A percentile compares a stretch with the other conserved stretches of the same genome.
phyloP scores from a whole-genome alignment of 2,888 invertebrate genomes.

The Hydroisotoma schaefferi region DNA sequence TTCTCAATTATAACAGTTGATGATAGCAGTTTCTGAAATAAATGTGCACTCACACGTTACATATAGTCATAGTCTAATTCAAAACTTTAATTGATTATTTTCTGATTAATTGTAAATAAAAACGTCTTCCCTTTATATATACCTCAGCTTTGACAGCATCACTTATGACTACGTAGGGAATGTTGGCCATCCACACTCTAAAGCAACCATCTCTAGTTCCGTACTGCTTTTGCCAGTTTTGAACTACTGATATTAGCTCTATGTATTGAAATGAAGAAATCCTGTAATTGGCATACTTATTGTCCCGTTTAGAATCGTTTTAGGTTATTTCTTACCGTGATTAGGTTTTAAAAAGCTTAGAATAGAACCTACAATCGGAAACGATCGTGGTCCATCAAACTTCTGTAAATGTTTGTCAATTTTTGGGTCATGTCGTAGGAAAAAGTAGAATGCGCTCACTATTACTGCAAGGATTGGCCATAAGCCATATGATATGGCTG shows the following conservation, averaged over 20 bases:
- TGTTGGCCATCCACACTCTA: constrained; percentile 22
- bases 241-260: too few species aligned
- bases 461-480: neutral
- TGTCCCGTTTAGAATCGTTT: too few species aligned
- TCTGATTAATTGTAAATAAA: neutral
- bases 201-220: too few species aligned
- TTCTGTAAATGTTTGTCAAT: constrained; percentile 13
- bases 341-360: constrained; percentile 17
- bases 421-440: constrained; percentile 7
- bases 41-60: neutral
- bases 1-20: constrained; percentile 61
- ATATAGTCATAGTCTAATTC: neutral
- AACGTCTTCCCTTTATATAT: neutral
- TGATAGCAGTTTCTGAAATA: constrained; percentile 57
- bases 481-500: too few species aligned
- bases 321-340: constrained; percentile 13
- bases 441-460: neutral
- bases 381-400: constrained; percentile 10
- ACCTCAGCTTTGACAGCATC: constrained; percentile 19
- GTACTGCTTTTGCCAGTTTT: too few species aligned
- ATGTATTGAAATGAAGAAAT: too few species aligned
- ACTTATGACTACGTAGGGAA: constrained; percentile 12
- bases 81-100: neutral
- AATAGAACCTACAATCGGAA: constrained; percentile 22
- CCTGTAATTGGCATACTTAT: too few species aligned